phyloP scores from a whole-genome alignment of 1,140 invertebrate species.

The Sweltsa coloradensis region DNA sequence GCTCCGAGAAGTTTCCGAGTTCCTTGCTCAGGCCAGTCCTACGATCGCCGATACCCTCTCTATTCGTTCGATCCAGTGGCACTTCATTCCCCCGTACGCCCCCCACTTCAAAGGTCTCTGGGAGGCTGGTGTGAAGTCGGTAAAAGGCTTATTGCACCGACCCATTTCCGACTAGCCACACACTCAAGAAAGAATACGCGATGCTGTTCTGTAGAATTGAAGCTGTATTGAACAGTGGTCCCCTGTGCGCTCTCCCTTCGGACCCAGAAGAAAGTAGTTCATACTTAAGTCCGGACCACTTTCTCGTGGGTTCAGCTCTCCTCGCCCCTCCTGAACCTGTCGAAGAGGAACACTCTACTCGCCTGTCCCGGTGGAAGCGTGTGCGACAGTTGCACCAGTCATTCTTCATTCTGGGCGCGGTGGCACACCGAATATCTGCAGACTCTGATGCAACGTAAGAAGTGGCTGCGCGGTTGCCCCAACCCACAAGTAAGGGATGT shows the following conservation, averaged over 20 bases:
- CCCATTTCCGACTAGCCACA: slow-evolving; percentile 7
- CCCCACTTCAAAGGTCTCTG: slow-evolving; percentile 23
- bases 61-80: slow-evolving; percentile 16
- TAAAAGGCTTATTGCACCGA: background rate
- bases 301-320: no score
- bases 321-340: no score
- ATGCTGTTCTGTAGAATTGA: slow-evolving; percentile 24
- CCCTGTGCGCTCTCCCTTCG: slow-evolving; percentile 14
- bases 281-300: slow-evolving; percentile 25
- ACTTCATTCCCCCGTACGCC: slow-evolving; percentile 20
- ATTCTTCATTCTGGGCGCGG: no score
- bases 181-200: slow-evolving; percentile 18
- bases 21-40: background rate
- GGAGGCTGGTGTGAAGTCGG: slow-evolving; percentile 19
- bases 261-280: slow-evolving; percentile 17
- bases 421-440: no score
- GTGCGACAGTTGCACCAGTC: no score
- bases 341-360: no score
- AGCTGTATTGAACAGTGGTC: slow-evolving; percentile 26
- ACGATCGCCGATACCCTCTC: background rate
- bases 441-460: no score
- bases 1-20: background rate
- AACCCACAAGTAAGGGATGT: no score
- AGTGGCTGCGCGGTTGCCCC: no score
- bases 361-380: no score